A percentile compares a stretch with the other conserved stretches of the same genome.
Conservation (phyloP, 2,797 vertebrate species). For the Anguilla marmorata region DNA sequence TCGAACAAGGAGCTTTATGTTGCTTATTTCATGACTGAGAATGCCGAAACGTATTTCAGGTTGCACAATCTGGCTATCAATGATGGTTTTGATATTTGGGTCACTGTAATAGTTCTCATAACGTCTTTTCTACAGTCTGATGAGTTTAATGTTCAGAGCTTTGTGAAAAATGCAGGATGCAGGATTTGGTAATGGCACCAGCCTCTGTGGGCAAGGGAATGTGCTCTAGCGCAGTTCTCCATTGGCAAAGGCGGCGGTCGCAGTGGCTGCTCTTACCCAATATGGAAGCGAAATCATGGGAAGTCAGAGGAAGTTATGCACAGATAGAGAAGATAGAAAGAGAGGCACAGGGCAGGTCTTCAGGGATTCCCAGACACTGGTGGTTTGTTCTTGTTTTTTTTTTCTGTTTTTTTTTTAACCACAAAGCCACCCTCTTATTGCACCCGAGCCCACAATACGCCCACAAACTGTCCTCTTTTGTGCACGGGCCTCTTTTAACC, state of each 20-base stretch:
- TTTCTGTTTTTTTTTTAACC: slow-evolving; percentile 12
- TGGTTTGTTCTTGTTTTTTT: slow-evolving; percentile 18
- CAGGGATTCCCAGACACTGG: slow-evolving; percentile 47
- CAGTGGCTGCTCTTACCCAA: background rate
- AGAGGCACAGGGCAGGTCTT: slow-evolving; percentile 45
- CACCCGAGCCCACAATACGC: slow-evolving; percentile 51
- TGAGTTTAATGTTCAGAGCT: slow-evolving; percentile 33
- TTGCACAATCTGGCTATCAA: slow-evolving; percentile 35
- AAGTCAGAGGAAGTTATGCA: slow-evolving; percentile 8
- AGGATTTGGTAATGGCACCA: background rate
- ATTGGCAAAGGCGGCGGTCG: slow-evolving; percentile 2
- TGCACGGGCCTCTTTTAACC: slow-evolving; percentile 37
- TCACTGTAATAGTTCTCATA: slow-evolving; percentile 35
- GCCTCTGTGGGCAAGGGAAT: background rate
- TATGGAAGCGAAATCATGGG: background rate
- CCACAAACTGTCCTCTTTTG: slow-evolving; percentile 34
- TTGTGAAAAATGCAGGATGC: background rate
- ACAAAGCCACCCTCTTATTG: slow-evolving; percentile 52
- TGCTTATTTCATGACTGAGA: slow-evolving; percentile 35
- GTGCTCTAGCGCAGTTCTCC: background rate
- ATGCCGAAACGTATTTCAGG: slow-evolving; percentile 45
- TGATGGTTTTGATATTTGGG: slow-evolving; percentile 32
- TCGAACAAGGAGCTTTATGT: slow-evolving; percentile 14
- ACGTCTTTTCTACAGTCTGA: slow-evolving; percentile 45
- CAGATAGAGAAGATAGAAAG: background rate